Evolutionary conservation across 1,140 invertebrate species (phyloP), one percentile per base, ranked within the genome.

Genomic region (Lethocerus indicus): DNA sequence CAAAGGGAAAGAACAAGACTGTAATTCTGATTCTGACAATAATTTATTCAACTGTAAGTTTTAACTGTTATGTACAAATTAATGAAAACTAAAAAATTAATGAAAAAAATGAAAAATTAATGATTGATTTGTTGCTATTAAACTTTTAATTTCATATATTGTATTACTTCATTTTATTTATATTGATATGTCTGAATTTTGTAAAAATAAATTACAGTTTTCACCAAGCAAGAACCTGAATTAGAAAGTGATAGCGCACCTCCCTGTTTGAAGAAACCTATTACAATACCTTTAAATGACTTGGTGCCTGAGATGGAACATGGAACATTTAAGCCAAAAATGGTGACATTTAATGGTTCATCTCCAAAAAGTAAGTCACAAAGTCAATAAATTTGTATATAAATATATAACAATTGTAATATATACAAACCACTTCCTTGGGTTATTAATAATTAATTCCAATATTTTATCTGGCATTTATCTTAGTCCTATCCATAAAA

Each of bases 41-140:
- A 70, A 64, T 58, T 67, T 68, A 47, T 53, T 71, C 36, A 70
- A 61, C 59, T 69, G 70, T 71, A 61, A 65, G 68, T 50, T 28
- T 14, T 32, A 35, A 64, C 43, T 16, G 24, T n/a, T 18, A 3
- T 32, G 12, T 32, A 12, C 2, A 29, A 44, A 18, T 9, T 51
- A 23, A 20, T 39, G 18, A 36, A 9, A 36, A 36, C n/a, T 16
- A 16, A 7, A 16, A 9, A 16, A 36, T 3, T 36, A 16, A 18
- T 36, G 20, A 14, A 36, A 2, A 14, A 36, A 36, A n/a, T n/a
- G n/a, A n/a, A n/a, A n/a, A n/a, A n/a, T n/a, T n/a, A n/a, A n/a
- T n/a, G n/a, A n/a, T n/a, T n/a, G n/a, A n/a, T n/a, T n/a, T n/a
- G n/a, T n/a, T n/a, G n/a, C n/a, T n/a, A n/a, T n/a, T n/a, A n/a